Evolutionary conservation across 2,797 vertebrate species (phyloP), one percentile per base, ranked within the genome.

Genomic region (Gobio occitaniae): DNA sequence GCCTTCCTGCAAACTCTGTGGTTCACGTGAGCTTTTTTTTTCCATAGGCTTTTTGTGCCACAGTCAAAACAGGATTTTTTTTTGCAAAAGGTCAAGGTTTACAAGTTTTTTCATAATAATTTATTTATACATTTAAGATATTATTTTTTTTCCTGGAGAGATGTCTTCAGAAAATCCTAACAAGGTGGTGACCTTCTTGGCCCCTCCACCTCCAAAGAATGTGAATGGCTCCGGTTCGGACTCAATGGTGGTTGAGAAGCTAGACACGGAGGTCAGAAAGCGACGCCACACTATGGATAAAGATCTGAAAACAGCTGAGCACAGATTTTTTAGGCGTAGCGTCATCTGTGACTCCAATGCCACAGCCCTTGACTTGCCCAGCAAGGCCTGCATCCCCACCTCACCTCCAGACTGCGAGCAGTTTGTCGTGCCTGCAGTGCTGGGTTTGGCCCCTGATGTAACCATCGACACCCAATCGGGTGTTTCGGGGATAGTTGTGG

Each of bases 321-420:
- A 99, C 91, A 96, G 98, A 36, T 99, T 99, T 91, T 99, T 99
- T 91, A 96, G 98, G 69, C 97, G 98, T 80, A 99, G 98, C 72
- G 98, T 99, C 89, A 99, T 99, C 88, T 99, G 98, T 78, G 98
- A 99, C 92, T 99, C 98, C n/a, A 99, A 98, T 4, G 97, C 95
- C 77, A 99, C 98, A 0, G 98, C 98, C 36, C 87, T 99, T 90
- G 98, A 99, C 89, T 95, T 99, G 59, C 98, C 98, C 50, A 96
- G 97, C 91, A 96, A 97, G 90, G 95, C 96, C 21, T 96, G 93
- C 92, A 96, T 92, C 87, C 95, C 96, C 38, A 90, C 94, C 29
- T 94, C 97, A 0, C 95, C 96, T 8, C 95, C 96, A 6, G 96
- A 96, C 90, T 94, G 92, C 3, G 92, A 92, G 56, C 87, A 50